Conservation (phyloP, 1,140 invertebrate species). For the Drosophila chauvacae region DNA sequence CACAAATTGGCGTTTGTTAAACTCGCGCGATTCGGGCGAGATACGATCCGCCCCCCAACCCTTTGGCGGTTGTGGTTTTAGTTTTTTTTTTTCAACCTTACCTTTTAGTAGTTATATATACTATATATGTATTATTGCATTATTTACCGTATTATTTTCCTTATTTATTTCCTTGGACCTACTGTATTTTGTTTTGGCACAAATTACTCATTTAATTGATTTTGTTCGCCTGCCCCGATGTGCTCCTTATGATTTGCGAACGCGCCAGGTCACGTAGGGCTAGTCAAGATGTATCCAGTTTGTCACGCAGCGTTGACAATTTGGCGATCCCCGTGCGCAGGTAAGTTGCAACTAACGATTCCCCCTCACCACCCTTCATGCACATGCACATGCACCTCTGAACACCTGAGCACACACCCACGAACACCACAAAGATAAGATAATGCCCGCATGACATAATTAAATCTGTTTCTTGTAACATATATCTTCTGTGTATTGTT, state of each 20-base stretch:
- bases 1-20: slow-evolving; percentile 36
- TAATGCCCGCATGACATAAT: slow-evolving; percentile 33
- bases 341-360: slow-evolving; percentile 75
- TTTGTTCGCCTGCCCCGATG: slow-evolving; percentile 72
- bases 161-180: slow-evolving; percentile 41
- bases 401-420: slow-evolving; percentile 10
- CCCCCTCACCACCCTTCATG: neutral
- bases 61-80: slow-evolving; percentile 3
- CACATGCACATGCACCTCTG: slow-evolving; percentile 7
- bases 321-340: slow-evolving; percentile 82
- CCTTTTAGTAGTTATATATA: slow-evolving; percentile 21
- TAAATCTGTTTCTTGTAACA: slow-evolving; percentile 11
- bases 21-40: slow-evolving; percentile 24
- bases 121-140: slow-evolving; percentile 15
- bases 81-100: slow-evolving; percentile 1
- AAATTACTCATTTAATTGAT: slow-evolving; percentile 57
- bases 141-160: slow-evolving; percentile 45
- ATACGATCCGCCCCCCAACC: slow-evolving; percentile 28
- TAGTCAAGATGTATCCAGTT: slow-evolving; percentile 89
- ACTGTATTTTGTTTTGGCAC: slow-evolving; percentile 67
- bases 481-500: slow-evolving; percentile 9
- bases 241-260: slow-evolving; percentile 81
- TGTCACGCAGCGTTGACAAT: slow-evolving; percentile 87
- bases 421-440: slow-evolving; percentile 25
- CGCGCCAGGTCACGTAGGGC: slow-evolving; percentile 90